Conservation (phyloP, 2,888 invertebrate species). For the Chalcis sispes region DNA sequence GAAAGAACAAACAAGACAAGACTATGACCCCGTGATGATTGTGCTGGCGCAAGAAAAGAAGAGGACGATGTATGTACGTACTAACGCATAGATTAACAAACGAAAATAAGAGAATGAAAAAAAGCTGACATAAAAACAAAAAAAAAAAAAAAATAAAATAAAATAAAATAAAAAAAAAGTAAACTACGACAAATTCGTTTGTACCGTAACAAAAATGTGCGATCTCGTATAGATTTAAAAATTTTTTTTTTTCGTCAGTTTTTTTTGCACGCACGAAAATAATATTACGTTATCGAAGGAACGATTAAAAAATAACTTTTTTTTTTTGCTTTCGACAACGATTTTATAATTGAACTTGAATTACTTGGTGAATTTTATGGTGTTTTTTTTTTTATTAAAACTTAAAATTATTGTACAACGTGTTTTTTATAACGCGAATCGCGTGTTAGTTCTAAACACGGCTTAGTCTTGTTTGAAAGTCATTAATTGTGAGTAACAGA, state of each 20-base stretch:
- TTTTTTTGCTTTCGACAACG: no score
- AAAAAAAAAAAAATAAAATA: constrained; percentile 9
- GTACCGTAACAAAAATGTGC: constrained; percentile 46
- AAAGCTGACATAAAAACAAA: not conserved
- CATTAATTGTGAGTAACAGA: no score
- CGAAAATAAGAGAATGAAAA: constrained; percentile 7
- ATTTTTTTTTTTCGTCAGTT: constrained; percentile 33
- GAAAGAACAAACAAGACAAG: constrained; percentile 8
- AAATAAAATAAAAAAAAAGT: constrained; percentile 9
- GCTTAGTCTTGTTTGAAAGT: no score
- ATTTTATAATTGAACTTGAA: no score
- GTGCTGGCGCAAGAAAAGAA: constrained; percentile 49
- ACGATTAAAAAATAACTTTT: not conserved
- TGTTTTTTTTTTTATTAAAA: constrained; percentile 5
- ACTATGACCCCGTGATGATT: constrained; percentile 27
- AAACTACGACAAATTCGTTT: constrained; percentile 43
- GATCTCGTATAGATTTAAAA: constrained; percentile 50
- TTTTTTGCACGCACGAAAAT: constrained; percentile 17
- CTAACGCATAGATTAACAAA: constrained; percentile 28
- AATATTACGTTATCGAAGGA: constrained; percentile 22
- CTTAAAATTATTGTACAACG: no score
- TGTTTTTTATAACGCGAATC: no score
- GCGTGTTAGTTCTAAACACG: no score
- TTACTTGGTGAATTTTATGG: no score
- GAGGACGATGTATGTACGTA: constrained; percentile 37